A percentile compares a stretch with the other conserved stretches of the same genome.
These are phyloP conservation scores for Entomobrya proxima DNA, from an alignment of 2,888 invertebrate genomes.

Conservation along the genomic window DNA sequence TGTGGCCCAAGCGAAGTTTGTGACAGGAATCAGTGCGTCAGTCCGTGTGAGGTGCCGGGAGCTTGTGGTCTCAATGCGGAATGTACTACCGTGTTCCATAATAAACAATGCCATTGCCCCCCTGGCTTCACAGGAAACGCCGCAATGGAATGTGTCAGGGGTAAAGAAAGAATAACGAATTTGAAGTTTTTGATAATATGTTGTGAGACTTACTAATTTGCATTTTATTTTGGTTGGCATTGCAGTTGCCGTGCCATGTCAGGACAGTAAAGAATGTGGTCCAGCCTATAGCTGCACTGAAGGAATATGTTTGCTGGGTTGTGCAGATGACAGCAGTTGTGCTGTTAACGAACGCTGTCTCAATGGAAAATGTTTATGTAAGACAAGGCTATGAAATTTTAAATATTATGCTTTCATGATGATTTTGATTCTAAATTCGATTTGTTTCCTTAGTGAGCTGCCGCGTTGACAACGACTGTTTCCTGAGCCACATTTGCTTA, in stretches of 20 bases:
- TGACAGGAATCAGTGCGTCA: conserved; percentile 87
- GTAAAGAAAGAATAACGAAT: conserved; percentile 77
- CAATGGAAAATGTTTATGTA: conserved; percentile 87
- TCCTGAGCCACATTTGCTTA: conserved; percentile 92
- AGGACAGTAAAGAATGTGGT: conserved; percentile 84
- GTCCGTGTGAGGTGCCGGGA: conserved; percentile 86
- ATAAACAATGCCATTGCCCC: conserved; percentile 89
- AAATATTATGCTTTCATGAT: background rate
- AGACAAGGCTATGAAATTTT: conserved; percentile 77
- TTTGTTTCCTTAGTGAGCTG: conserved; percentile 83
- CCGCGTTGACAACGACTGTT: conserved; percentile 93
- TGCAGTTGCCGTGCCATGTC: conserved; percentile 89
- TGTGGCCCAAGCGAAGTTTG: conserved; percentile 89
- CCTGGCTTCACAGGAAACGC: conserved; percentile 90
- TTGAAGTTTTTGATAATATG: conserved; percentile 7
- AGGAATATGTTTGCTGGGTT: conserved; percentile 88
- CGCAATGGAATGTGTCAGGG: conserved; percentile 89
- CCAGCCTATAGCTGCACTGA: conserved; percentile 86
- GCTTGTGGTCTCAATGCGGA: conserved; percentile 86
- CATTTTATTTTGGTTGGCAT: conserved; percentile 75
- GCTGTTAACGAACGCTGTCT: conserved; percentile 93
- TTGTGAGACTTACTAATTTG: conserved; percentile 15
- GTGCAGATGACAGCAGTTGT: conserved; percentile 87
- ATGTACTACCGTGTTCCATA: conserved; percentile 85
- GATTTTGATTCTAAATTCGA: background rate